Conservation (phyloP, 2,888 invertebrate genomes). For the Cordilura impudica region DNA sequence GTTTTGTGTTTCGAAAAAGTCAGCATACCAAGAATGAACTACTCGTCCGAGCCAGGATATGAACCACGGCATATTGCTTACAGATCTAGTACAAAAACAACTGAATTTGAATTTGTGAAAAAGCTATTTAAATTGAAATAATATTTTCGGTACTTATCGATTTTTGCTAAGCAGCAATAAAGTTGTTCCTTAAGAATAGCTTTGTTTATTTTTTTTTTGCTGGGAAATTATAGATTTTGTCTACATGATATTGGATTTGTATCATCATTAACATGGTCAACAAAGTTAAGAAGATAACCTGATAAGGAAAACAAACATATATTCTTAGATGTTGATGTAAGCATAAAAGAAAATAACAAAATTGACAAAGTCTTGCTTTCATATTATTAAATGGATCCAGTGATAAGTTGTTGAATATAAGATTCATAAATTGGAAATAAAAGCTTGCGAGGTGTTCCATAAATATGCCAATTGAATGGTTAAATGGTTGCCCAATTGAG, state of each 20-base stretch:
- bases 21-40: too few relatives aligned
- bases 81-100: too few relatives aligned
- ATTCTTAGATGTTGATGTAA: background rate
- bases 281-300: background rate
- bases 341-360: conserved; percentile 23
- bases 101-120: too few relatives aligned
- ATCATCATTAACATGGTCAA: background rate
- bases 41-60: too few relatives aligned
- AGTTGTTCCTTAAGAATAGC: too few relatives aligned
- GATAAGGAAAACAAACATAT: background rate
- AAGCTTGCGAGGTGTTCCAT: background rate
- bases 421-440: conserved; percentile 27
- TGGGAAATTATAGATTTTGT: too few relatives aligned
- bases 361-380: conserved; percentile 44
- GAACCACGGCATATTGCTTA: too few relatives aligned
- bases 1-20: too few relatives aligned
- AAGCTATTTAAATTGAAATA: too few relatives aligned
- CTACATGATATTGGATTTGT: conserved; percentile 22
- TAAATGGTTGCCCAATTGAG: background rate
- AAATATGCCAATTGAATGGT: background rate
- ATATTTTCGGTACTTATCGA: too few relatives aligned
- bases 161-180: too few relatives aligned
- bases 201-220: too few relatives aligned
- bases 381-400: conserved; percentile 49
- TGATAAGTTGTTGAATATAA: conserved; percentile 56